These are phyloP conservation scores for Drosophila mimetica DNA, from an alignment of 2,888 invertebrate genomes.

Conservation along the genomic window DNA sequence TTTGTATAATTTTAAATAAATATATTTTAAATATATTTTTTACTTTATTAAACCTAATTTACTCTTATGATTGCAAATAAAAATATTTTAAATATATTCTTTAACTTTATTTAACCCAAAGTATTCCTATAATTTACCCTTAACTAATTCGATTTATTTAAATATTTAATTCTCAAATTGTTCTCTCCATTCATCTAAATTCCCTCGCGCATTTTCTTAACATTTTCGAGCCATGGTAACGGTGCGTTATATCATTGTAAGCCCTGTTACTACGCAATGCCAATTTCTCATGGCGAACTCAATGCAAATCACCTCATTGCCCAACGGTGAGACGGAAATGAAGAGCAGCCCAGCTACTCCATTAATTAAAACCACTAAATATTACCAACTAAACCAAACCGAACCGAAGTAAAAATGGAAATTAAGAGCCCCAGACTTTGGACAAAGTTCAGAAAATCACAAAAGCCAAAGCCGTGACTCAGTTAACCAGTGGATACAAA, in stretches of 20 bases:
- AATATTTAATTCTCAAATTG: background rate
- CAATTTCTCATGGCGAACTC: slow-evolving; percentile 57
- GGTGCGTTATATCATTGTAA: slow-evolving; percentile 24
- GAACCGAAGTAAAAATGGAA: slow-evolving; percentile 26
- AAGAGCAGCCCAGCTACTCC: slow-evolving; percentile 41
- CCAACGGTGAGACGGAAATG: slow-evolving; percentile 48
- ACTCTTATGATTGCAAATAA: no score
- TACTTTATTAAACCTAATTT: no score
- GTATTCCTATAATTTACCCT: no score
- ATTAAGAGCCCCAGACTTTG: slow-evolving; percentile 13
- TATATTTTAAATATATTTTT: no score
- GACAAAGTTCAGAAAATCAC: slow-evolving; percentile 65
- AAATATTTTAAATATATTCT: no score
- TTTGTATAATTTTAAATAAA: no score
- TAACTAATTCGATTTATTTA: no score
- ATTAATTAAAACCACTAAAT: slow-evolving; percentile 74
- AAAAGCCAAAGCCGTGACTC: slow-evolving; percentile 63
- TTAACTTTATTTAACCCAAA: no score
- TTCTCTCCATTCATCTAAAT: background rate
- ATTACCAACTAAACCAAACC: slow-evolving; percentile 57
- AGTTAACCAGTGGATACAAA: slow-evolving; percentile 31
- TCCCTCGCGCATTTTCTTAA: background rate
- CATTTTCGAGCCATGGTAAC: slow-evolving; percentile 3
- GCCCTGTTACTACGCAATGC: slow-evolving; percentile 31
- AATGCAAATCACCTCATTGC: slow-evolving; percentile 65